Evolutionary conservation across 53 echinoderm and acorn worm species (phyloP).

Genomic region (Mesocentrotus franciscanus): DNA sequence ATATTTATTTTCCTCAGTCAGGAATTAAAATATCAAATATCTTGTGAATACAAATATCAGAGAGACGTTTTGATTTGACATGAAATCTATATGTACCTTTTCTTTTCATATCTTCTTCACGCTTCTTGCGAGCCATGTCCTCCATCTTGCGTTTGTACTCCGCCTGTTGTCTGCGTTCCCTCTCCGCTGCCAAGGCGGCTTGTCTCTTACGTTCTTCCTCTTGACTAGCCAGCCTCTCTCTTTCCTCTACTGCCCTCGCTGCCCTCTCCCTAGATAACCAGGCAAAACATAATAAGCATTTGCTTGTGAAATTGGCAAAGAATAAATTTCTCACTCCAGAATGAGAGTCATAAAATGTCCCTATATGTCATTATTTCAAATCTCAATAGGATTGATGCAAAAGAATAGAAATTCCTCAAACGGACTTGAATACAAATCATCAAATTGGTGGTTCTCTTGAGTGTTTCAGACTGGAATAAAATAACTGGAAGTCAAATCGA

Average conservation of each 20-base stretch:
- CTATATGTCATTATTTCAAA: no score
- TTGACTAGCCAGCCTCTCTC: conserved; percentile 57
- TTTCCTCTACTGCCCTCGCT: conserved; percentile 71
- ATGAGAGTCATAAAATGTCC: no score
- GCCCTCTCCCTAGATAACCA: conserved; percentile 71
- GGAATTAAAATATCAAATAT: not conserved
- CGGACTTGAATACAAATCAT: no score
- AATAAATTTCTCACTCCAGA: not conserved
- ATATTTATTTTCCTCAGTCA: not conserved
- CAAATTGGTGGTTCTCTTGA: no score
- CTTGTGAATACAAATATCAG: not conserved
- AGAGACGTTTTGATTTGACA: not conserved
- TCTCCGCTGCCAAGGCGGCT: conserved; percentile 78
- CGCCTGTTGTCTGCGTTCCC: conserved; percentile 84
- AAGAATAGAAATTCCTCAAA: no score
- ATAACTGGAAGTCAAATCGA: no score
- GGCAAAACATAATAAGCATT: not conserved
- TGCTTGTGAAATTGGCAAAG: no score
- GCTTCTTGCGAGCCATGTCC: conserved; percentile 84
- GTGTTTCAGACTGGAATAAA: no score
- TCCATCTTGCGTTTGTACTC: conserved; percentile 95
- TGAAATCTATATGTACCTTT: conserved; percentile 55
- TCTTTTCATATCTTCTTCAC: conserved; percentile 80
- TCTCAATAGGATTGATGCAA: no score
- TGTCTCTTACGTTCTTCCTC: conserved; percentile 79